Percentiles rank a stretch among this genome's conserved stretches.
phyloP scores from a whole-genome alignment of 2,888 invertebrate genomes.

The Conomelus anceps region DNA sequence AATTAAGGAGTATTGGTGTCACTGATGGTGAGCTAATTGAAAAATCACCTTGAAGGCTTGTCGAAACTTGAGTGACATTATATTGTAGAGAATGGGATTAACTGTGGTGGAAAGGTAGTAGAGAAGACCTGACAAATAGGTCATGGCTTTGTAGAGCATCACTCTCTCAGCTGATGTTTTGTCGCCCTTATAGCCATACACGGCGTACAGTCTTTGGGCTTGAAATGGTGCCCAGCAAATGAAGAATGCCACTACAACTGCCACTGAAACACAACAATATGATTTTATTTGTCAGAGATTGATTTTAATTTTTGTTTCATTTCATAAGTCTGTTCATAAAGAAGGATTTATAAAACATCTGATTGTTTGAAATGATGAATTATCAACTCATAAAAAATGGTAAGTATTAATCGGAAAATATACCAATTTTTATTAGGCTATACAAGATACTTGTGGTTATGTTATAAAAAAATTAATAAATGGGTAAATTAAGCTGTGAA shows the following conservation, averaged over 20 bases:
- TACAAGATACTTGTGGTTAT: no score
- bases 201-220: constrained; percentile 75
- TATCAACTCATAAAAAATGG: background rate
- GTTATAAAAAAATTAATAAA: no score
- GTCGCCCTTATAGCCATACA: constrained; percentile 27
- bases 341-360: background rate
- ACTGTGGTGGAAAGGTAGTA: constrained; percentile 90
- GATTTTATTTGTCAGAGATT: background rate
- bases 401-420: no score
- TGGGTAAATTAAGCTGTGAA: no score
- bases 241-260: constrained; percentile 73
- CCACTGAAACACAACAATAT: constrained; percentile 52
- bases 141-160: constrained; percentile 59
- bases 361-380: background rate
- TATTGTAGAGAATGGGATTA: constrained; percentile 88
- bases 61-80: constrained; percentile 90
- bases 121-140: constrained; percentile 78
- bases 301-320: no score
- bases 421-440: no score
- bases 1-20: no score
- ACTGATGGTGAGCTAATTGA: background rate
- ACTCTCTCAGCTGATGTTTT: constrained; percentile 34
- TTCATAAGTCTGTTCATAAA: no score
- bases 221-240: constrained; percentile 91
- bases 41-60: constrained; percentile 40